Evolutionary conservation across 2,888 invertebrate genomes (phyloP).

Genomic region (Eristalis tenax): DNA sequence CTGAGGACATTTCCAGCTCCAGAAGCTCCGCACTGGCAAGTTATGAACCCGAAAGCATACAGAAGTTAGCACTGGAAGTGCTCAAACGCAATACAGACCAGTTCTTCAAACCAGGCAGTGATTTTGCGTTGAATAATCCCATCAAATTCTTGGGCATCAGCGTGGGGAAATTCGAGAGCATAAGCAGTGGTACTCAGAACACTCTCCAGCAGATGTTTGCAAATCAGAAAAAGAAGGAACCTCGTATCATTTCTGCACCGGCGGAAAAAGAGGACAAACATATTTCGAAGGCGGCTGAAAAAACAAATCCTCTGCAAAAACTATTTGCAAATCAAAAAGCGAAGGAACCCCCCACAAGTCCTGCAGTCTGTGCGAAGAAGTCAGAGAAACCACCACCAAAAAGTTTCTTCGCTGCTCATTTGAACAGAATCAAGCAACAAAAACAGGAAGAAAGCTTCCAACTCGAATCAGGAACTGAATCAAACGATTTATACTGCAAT

Average conservation of each 20-base stretch:
- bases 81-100: constrained; percentile 84
- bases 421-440: constrained; percentile 72
- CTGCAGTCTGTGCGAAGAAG: not conserved
- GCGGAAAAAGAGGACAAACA: constrained; percentile 36
- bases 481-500: constrained; percentile 24
- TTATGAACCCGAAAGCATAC: constrained; percentile 86
- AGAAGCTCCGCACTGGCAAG: constrained; percentile 84
- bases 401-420: constrained; percentile 75
- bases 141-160: constrained; percentile 89
- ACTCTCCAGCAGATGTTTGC: constrained; percentile 84
- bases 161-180: constrained; percentile 89
- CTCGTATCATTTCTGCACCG: not conserved
- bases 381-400: constrained; percentile 38
- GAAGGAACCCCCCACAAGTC: not conserved
- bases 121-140: constrained; percentile 81
- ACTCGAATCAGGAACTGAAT: constrained; percentile 1
- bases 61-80: constrained; percentile 85
- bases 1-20: constrained; percentile 85
- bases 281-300: not conserved
- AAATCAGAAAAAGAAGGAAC: constrained; percentile 75
- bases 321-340: constrained; percentile 46
- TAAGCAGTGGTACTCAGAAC: constrained; percentile 81
- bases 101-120: constrained; percentile 77
- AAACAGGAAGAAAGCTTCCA: not conserved
- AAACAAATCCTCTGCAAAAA: constrained; percentile 12